Percentiles rank a stretch among this genome's conserved stretches.
These are phyloP conservation scores for Nomada goodeniana DNA, from an alignment of 2,888 invertebrate species.

Conservation along the genomic window DNA sequence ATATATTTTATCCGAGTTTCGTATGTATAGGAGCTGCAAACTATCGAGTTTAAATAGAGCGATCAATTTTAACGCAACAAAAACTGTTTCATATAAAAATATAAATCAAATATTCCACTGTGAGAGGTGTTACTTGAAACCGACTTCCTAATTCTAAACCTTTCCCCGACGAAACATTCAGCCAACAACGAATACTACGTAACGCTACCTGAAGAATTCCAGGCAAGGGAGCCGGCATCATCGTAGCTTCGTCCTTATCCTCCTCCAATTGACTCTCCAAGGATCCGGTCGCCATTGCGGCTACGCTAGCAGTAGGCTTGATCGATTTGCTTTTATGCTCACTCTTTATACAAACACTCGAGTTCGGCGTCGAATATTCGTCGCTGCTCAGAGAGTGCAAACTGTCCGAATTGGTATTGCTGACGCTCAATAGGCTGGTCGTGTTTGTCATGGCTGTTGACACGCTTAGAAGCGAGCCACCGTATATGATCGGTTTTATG, in stretches of 20 bases:
- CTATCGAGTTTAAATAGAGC: too few species aligned
- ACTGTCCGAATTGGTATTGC: slow-evolving; percentile 85
- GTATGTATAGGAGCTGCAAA: too few species aligned
- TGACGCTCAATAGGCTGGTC: slow-evolving; percentile 77
- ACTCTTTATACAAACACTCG: slow-evolving; percentile 69
- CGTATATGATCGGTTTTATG: slow-evolving; percentile 86
- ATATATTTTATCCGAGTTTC: too few species aligned
- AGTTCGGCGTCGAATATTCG: slow-evolving; percentile 75
- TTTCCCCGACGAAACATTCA: neutral
- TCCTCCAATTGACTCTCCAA: slow-evolving; percentile 75
- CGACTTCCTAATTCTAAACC: neutral
- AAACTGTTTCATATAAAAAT: too few species aligned
- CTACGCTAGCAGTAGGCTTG: slow-evolving; percentile 82
- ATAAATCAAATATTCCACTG: too few species aligned
- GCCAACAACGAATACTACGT: neutral
- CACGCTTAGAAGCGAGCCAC: slow-evolving; percentile 88
- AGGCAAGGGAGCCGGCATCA: slow-evolving; percentile 83
- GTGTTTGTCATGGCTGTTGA: slow-evolving; percentile 85
- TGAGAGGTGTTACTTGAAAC: neutral
- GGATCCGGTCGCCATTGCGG: slow-evolving; percentile 78
- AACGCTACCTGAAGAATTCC: slow-evolving; percentile 88
- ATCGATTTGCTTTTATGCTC: slow-evolving; percentile 68
- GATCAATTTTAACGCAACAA: too few species aligned
- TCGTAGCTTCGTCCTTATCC: slow-evolving; percentile 77
- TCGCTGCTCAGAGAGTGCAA: slow-evolving; percentile 86